Evolutionary conservation across 2,113 vertebrate genomes (phyloP), one percentile per base, ranked within the genome.

Genomic region (Perognathus longimembris): DNA sequence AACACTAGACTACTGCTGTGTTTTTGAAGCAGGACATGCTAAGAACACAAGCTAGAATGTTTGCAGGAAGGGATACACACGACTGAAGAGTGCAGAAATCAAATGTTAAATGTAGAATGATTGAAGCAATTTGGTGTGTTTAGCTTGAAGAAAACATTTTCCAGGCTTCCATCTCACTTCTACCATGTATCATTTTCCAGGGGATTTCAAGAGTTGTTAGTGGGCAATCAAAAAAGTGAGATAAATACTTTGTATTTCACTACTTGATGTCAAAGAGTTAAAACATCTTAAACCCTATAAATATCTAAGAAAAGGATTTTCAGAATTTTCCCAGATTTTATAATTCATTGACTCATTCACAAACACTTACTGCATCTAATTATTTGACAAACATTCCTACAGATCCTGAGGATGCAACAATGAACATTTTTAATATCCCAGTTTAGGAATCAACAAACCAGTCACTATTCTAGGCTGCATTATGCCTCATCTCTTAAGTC

Each of bases 171-270:
- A 66, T 45, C 30, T 90, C 74, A 80, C 18, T 70, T 95, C 59
- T 73, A 79, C 30, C 69, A 88, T 2, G 77, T 45, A 92, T 7
- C 71, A 76, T 89, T 94, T 93, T 85, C 79, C 74, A 90, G 30
- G 89, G 28, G 34, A 91, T 88, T 95, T 86, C 45, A 89, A 94
- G 45, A 92, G 59, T 8, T 93, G 57, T 59, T 93, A 88, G 54
- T 24, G 54, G 26, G 36, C 40, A 94, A 61, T 90, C 69, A 73
- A n/a, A 88, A 71, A 32, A 79, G 9, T 79, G 64, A 92, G 32
- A 77, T 73, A 94, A 90, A 57, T 21, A 69, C 11, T 64, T 45
- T 66, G 79, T 67, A 54, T 69, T 34, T 28, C 36, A 66, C 42
- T 42, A 88, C 38, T 64, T 6, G 38, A 74, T 36, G 88, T 22